Evolutionary conservation across 2,888 invertebrate species (phyloP), one percentile per base, ranked within the genome.

Genomic region (Ophion ellenae): DNA sequence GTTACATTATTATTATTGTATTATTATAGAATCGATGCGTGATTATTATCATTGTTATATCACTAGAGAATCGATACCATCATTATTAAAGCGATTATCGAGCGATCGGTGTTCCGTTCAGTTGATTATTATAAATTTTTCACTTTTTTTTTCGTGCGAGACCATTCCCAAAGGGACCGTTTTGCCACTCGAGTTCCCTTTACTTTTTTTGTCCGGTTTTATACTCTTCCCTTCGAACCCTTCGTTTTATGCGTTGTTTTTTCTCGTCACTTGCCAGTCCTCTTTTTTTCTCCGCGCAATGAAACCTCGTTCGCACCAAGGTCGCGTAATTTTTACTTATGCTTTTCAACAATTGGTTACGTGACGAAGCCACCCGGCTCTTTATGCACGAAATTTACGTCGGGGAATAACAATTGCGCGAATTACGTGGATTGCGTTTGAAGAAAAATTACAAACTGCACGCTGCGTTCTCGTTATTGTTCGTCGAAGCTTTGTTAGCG

Each of bases 1-100:
- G 88, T 87, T 87, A 87, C 47, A 75, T 74, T 73, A 36, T 67
- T 20, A 36, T 66, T 63, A 66, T 66, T 45, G 32, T 80, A 66
- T 53, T 53, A 53, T 17, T 53, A 17, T 3, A 53, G 53, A 53
- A 53, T 53, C 53, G 53, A 17, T 17, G 1, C 1, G 53, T 17
- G 53, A 36, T 80, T 80, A 70, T 59, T 76, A 67, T 74, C 45
- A 75, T 75, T 70, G 59, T 82, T 70, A 66, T 79, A 36, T 69
- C 10, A 74, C 57, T 64, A 17, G 57, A 61, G 17, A 74, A 45
- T 78, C 57, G 45, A 61, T 45, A 66, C 20, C 20, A 77, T 40
- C 61, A 73, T 20, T 40, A 59, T 36, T 36, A 32, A 59, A 53
- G 17, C 53, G 14, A 17, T 53, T 53, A 17, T 53, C 53, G 14